A percentile compares a stretch with the other conserved stretches of the same genome.
These are phyloP conservation scores for Cephus pulcher DNA, from an alignment of 2,888 invertebrate species.

Conservation along the genomic window DNA sequence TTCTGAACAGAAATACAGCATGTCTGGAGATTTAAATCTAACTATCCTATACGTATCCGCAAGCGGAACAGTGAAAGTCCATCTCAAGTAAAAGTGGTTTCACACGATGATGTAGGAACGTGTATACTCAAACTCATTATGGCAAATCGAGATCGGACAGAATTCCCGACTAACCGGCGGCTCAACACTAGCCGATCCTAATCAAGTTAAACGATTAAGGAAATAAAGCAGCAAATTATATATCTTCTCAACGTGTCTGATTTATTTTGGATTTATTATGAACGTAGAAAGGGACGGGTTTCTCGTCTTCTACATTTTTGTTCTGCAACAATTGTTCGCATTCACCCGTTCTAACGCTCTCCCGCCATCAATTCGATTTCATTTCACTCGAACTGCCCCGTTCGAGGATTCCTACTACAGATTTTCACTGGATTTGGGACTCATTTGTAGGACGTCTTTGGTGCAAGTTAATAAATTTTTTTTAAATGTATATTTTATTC, in stretches of 20 bases:
- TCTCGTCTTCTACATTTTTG: neutral
- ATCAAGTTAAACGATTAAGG: slow-evolving; percentile 16
- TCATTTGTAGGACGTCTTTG: neutral
- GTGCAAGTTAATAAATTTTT: neutral
- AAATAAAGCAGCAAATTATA: slow-evolving; percentile 34
- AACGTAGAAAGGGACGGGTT: neutral
- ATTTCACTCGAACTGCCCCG: neutral
- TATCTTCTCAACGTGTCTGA: slow-evolving; percentile 17
- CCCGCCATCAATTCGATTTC: neutral
- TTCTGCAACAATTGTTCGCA: neutral
- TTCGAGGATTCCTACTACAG: neutral
- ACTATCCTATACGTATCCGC: slow-evolving; percentile 41
- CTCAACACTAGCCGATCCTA: neutral
- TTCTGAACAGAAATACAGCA: neutral
- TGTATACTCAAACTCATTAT: slow-evolving; percentile 42
- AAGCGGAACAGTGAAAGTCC: slow-evolving; percentile 62
- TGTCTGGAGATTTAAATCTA: slow-evolving; percentile 39
- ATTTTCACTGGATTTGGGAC: neutral
- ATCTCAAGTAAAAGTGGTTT: slow-evolving; percentile 59
- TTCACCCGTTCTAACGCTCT: neutral
- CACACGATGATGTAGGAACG: slow-evolving; percentile 40
- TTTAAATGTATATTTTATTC: slow-evolving; percentile 13
- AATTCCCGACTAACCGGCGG: slow-evolving; percentile 12
- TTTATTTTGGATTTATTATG: neutral
- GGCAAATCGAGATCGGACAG: slow-evolving; percentile 50